Conservation (phyloP, 30 jellyfish, hydroid and myxozoan species). For the Hydra vulgaris region DNA sequence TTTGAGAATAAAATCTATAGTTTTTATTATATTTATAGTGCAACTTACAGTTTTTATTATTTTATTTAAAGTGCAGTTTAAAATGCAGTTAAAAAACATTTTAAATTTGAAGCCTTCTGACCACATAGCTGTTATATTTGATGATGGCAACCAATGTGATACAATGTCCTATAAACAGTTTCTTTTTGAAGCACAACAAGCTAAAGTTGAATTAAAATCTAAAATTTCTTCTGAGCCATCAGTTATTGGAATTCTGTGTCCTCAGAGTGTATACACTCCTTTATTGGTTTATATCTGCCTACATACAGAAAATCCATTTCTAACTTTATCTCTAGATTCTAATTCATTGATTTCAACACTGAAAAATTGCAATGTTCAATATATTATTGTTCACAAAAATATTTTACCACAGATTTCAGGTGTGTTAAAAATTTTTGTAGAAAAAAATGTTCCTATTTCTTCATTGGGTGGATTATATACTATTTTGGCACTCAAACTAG, state of each 20-base stretch:
- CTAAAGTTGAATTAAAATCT: not conserved
- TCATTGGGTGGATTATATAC: not conserved
- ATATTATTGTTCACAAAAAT: not conserved
- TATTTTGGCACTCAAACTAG: not conserved
- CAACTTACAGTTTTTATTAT: too few species aligned
- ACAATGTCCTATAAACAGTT: not conserved
- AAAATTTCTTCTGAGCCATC: not conserved
- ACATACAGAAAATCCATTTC: not conserved
- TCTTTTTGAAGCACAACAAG: not conserved
- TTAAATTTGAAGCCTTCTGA: not conserved
- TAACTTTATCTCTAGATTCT: not conserved
- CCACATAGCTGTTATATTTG: not conserved
- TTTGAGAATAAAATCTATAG: too few species aligned
- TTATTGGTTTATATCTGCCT: not conserved
- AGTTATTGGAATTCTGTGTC: not conserved
- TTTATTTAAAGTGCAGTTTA: too few species aligned
- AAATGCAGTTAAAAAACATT: not conserved
- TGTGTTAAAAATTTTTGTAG: not conserved
- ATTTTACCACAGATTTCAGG: not conserved
- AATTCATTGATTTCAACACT: not conserved
- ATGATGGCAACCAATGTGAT: not conserved
- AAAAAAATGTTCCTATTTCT: not conserved
- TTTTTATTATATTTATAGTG: too few species aligned
- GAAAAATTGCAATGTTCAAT: not conserved
- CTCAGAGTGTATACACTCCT: not conserved